Evolutionary conservation across 2,888 invertebrate species (phyloP).

Genomic region (Noctua janthe): DNA sequence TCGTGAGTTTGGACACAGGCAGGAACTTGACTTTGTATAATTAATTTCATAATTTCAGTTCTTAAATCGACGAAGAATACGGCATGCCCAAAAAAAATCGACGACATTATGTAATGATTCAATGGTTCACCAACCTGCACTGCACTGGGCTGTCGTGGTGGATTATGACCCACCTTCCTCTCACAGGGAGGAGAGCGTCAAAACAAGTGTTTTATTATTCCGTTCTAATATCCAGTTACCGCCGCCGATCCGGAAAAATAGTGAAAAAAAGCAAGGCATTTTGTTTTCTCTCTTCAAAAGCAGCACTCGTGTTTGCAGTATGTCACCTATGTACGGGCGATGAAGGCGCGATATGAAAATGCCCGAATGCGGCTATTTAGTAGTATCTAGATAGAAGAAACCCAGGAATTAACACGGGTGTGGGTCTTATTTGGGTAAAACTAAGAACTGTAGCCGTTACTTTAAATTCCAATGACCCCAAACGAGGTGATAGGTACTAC

Average conservation of each 20-base stretch:
- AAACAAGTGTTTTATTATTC: not conserved
- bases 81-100: no score
- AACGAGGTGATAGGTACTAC: not conserved
- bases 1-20: not conserved
- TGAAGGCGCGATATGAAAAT: not conserved
- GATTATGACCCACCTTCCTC: not conserved
- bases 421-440: not conserved
- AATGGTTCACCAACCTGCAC: not conserved
- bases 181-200: not conserved
- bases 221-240: not conserved
- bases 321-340: not conserved
- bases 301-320: not conserved
- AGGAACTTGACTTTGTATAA: not conserved
- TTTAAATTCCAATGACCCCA: slow-evolving; percentile 6
- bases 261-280: not conserved
- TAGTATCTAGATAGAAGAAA: not conserved
- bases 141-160: not conserved
- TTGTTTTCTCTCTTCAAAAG: not conserved
- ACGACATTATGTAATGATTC: not conserved
- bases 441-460: not conserved
- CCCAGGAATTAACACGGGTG: not conserved
- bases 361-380: not conserved
- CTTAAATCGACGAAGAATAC: not conserved
- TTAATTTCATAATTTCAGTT: not conserved
- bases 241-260: not conserved